Base-by-base conservation (phyloP, 2,888 invertebrate genomes). In the Actias luna region DNA sequence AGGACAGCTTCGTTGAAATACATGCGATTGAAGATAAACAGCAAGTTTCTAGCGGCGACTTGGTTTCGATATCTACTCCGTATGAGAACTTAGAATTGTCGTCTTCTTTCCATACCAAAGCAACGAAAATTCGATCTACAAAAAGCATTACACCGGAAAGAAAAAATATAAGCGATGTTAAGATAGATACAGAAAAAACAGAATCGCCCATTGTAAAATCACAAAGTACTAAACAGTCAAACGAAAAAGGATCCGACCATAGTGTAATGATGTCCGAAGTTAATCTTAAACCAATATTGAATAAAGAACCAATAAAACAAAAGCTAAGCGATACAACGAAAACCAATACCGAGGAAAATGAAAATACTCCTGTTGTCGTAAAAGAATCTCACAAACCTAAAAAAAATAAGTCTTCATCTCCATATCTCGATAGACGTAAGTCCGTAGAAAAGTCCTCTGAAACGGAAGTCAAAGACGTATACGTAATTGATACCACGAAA, bases 1-100 rank as follows among this genome's bases (percentile, higher is more conserved):
- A 90, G 62, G 89, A 92, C 61, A 91, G 89, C 68, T 92, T 92
- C 69, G 83, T 92, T 50, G 92, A 92, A 77, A 92, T 92, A 73
- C 92, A 92, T 66, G 85, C 88, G 0, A 92, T 92, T 42, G 90
- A 92, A 68, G 88, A 91, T 60, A 88, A 86, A 62, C 82, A 84
- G 46, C 82, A 84, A 62, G 72, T 73, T 29, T 80, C 80, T 46
- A 86, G 85, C 65, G 87, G 84, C 14, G 89, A 91, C 33, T 68
- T 92, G 67, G 92, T 92, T 5, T 86, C 90, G 8, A 91, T 92
- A 67, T 90, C 92, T 16, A 80, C 85, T 55, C 85, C 87, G 1
- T 87, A 83, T 59, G 85, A 88, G 64, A 83, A 87, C 63, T 72
- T 84, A 59, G 86, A 89, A 65, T 66, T 84, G 16, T 66, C 75